Conservation (phyloP, 2,113 vertebrate genomes). For the Centropristis striata region DNA sequence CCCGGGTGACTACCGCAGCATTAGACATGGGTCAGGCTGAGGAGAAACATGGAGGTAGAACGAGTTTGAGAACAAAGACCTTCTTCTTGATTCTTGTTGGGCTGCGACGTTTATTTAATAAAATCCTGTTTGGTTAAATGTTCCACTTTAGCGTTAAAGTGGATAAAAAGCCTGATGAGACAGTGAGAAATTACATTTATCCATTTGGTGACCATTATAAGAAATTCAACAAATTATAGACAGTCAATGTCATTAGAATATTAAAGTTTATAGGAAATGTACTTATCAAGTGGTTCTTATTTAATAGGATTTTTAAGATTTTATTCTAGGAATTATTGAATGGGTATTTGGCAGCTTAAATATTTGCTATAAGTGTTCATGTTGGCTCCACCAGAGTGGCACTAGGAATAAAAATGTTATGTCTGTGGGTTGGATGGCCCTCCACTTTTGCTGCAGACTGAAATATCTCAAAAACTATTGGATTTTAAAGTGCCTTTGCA, state of each 20-base stretch:
- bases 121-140: slow-evolving; percentile 33
- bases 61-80: slow-evolving; percentile 56
- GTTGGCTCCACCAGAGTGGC: not conserved
- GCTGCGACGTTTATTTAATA: slow-evolving; percentile 46
- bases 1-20: slow-evolving; percentile 61
- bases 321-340: not conserved
- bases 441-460: not conserved
- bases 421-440: not conserved
- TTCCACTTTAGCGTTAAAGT: slow-evolving; percentile 33
- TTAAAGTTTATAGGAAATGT: not conserved
- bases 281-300: no score
- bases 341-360: not conserved
- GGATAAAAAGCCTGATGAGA: not conserved
- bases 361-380: not conserved
- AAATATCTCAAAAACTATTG: not conserved
- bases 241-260: not conserved
- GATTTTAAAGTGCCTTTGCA: no score
- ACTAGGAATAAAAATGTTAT: not conserved
- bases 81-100: slow-evolving; percentile 38
- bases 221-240: not conserved
- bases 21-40: slow-evolving; percentile 78
- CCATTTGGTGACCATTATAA: not conserved
- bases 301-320: no score
- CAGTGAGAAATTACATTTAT: not conserved
- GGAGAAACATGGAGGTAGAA: slow-evolving; percentile 48